Conservation (phyloP, 2,888 invertebrate genomes). For the Phytoseiulus persimilis region DNA sequence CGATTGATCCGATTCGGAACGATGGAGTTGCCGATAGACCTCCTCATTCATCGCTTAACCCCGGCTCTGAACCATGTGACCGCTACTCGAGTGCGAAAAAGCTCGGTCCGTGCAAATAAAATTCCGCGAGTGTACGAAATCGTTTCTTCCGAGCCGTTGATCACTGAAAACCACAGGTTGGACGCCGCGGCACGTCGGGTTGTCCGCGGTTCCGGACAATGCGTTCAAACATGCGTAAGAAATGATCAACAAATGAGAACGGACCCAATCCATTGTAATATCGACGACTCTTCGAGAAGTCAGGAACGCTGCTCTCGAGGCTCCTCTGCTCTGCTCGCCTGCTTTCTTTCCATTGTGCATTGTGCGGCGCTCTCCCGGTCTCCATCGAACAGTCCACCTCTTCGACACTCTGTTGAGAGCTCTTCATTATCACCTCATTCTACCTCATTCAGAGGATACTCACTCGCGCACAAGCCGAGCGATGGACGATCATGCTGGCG, state of each 20-base stretch:
- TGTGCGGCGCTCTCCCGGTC: not conserved
- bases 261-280: not conserved
- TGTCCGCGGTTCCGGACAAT: not conserved
- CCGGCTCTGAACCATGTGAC: not conserved
- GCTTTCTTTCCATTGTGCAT: conserved; percentile 5
- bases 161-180: not conserved
- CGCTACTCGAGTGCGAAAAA: not conserved
- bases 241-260: conserved; percentile 39
- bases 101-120: not conserved
- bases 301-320: not conserved
- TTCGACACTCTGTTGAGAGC: not conserved
- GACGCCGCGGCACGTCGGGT: not conserved
- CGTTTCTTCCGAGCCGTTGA: not conserved
- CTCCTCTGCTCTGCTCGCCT: not conserved
- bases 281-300: not conserved
- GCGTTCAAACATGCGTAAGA: conserved; percentile 37
- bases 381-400: not conserved
- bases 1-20: conserved; percentile 5
- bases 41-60: conserved; percentile 5
- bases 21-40: not conserved
- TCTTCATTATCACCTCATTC: conserved; percentile 5
- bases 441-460: conserved; percentile 5
- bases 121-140: not conserved
- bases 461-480: not conserved
- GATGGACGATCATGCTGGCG: not conserved